Evolutionary conservation across 2,113 vertebrate species (phyloP).

Genomic region (Jacana jacana): DNA sequence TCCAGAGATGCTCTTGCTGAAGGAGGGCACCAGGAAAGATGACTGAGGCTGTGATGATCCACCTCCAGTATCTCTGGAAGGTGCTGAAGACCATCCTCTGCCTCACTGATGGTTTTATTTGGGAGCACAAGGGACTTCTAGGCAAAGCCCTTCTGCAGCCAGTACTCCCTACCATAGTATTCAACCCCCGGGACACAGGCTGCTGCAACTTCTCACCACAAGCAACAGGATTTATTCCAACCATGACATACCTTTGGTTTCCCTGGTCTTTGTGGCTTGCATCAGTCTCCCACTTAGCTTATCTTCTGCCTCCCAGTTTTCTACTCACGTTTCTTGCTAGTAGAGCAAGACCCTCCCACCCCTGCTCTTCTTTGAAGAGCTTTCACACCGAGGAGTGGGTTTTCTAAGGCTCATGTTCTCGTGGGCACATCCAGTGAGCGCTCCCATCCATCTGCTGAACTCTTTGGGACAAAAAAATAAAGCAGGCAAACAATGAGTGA

Average conservation of each 20-base stretch:
- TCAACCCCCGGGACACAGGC: neutral
- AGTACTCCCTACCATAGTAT: neutral
- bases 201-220: neutral
- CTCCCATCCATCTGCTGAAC: conserved; percentile 29
- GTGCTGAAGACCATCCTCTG: neutral
- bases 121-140: neutral
- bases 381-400: neutral
- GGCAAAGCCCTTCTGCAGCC: neutral
- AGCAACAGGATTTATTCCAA: neutral
- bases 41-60: neutral
- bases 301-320: neutral
- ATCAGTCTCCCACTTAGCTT: neutral
- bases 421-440: neutral
- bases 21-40: neutral
- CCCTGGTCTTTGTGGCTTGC: neutral
- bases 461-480: conserved; percentile 16
- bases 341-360: neutral
- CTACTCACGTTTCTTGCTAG: neutral
- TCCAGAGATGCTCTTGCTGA: neutral
- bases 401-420: neutral
- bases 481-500: conserved; percentile 30
- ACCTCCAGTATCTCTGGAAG: neutral
- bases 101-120: neutral
- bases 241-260: neutral
- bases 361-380: neutral